Evolutionary conservation across 2,797 vertebrate species (phyloP).

Genomic region (Rhincodon typus): DNA sequence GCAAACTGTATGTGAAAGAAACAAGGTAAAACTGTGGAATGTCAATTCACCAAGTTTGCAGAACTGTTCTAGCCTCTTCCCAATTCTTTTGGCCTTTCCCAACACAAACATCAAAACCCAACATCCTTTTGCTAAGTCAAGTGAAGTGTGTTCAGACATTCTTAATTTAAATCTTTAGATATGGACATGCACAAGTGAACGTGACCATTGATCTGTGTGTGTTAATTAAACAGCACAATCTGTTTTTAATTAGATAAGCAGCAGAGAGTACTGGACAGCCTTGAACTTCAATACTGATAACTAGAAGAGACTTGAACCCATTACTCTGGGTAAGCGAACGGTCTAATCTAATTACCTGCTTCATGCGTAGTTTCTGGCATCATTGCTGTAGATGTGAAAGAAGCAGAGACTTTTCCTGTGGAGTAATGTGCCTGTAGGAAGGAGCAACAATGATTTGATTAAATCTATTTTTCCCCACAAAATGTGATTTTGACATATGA

Average conservation of each 20-base stretch:
- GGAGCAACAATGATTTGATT: slow-evolving; percentile 8
- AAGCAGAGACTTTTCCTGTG: slow-evolving; percentile 86
- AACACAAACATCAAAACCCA: neutral
- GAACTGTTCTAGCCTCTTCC: neutral
- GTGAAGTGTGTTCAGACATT: too few relatives aligned
- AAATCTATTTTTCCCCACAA: neutral
- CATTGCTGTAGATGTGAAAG: slow-evolving; percentile 97
- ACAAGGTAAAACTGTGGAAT: neutral
- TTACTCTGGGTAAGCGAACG: neutral
- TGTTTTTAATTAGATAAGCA: slow-evolving; percentile 1
- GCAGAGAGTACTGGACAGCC: neutral
- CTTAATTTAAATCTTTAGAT: neutral
- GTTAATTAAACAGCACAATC: neutral
- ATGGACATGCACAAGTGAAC: neutral
- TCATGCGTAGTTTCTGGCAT: slow-evolving; percentile 79
- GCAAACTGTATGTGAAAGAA: neutral
- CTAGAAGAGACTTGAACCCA: neutral
- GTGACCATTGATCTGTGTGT: neutral
- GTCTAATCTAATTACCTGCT: slow-evolving; percentile 67
- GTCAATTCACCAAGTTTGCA: neutral
- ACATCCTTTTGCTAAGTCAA: neutral
- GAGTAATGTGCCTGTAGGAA: slow-evolving; percentile 86
- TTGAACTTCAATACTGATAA: neutral
- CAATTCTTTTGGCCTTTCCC: neutral
- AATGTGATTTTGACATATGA: neutral